phyloP scores from a whole-genome alignment of 2,888 invertebrate genomes.

The Drosophila sordidula region DNA sequence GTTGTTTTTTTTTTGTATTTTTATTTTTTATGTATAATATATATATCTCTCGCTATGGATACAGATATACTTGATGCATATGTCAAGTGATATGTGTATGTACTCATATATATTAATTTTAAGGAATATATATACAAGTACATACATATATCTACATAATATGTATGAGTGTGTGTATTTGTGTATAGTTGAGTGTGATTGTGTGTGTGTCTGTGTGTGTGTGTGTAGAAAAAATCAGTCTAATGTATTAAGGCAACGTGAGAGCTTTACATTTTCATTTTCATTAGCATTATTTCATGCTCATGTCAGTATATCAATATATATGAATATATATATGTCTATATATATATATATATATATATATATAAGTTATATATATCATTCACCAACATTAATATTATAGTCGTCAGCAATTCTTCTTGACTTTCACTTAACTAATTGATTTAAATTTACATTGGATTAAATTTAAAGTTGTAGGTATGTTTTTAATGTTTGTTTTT shows the following conservation, averaged over 20 bases:
- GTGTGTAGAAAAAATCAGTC: constrained; percentile 87
- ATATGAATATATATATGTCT: constrained; percentile 18
- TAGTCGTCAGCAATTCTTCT: constrained; percentile 42
- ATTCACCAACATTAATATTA: constrained; percentile 43
- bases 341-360: constrained; percentile 16
- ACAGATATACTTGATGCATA: constrained; percentile 28
- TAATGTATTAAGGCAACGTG: constrained; percentile 89
- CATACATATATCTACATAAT: constrained; percentile 16
- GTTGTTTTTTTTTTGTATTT: not conserved
- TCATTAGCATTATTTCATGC: constrained; percentile 42
- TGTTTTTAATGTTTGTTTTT: constrained; percentile 2
- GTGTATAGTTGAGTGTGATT: constrained; percentile 10
- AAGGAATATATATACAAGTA: constrained; percentile 11
- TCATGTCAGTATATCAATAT: constrained; percentile 22
- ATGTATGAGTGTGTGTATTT: constrained; percentile 17
- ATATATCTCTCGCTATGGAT: constrained; percentile 18
- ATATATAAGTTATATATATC: constrained; percentile 20
- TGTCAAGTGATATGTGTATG: constrained; percentile 23
- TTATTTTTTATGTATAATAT: constrained; percentile 10
- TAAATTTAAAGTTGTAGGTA: constrained; percentile 22
- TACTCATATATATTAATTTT: constrained; percentile 12
- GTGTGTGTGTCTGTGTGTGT: constrained; percentile 41
- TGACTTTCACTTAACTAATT: constrained; percentile 47
- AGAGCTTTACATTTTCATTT: constrained; percentile 85
- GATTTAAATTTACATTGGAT: constrained; percentile 34